Conservation (phyloP, 2,888 invertebrate genomes). For the Heliconius aoede region DNA sequence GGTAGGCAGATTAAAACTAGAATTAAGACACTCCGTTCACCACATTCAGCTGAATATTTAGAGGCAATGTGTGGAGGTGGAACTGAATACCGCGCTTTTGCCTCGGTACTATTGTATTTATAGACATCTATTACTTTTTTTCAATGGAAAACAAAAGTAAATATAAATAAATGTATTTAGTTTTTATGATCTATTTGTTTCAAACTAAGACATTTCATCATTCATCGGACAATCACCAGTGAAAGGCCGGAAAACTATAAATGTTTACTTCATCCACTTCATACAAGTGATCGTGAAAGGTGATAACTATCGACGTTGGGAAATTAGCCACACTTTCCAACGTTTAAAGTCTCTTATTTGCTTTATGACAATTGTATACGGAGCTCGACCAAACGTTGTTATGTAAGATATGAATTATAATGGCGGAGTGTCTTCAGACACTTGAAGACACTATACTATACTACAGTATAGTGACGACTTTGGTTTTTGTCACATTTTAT, state of each 20-base stretch:
- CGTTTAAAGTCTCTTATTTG: constrained; percentile 54
- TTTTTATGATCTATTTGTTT: constrained; percentile 24
- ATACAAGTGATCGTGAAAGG: constrained; percentile 65
- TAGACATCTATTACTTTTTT: constrained; percentile 8
- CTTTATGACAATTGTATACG: constrained; percentile 49
- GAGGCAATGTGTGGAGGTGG: no score
- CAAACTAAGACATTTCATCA: constrained; percentile 23
- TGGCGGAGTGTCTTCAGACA: background rate
- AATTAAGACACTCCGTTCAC: background rate
- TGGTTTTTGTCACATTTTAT: background rate
- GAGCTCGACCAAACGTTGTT: constrained; percentile 31
- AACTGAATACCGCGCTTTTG: no score
- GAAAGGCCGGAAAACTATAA: constrained; percentile 67
- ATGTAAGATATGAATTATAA: constrained; percentile 28
- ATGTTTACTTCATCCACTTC: constrained; percentile 44
- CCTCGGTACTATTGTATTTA: no score
- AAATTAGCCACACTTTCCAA: constrained; percentile 72
- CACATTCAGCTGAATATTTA: no score
- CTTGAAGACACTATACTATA: no score
- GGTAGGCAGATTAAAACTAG: background rate
- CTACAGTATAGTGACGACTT: background rate
- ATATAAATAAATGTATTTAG: constrained; percentile 17
- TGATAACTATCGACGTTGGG: constrained; percentile 54
- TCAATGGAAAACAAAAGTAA: constrained; percentile 26
- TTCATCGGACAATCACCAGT: constrained; percentile 47